Conservation (phyloP, 2,113 vertebrate species). For the Nothobranchius furzeri region DNA sequence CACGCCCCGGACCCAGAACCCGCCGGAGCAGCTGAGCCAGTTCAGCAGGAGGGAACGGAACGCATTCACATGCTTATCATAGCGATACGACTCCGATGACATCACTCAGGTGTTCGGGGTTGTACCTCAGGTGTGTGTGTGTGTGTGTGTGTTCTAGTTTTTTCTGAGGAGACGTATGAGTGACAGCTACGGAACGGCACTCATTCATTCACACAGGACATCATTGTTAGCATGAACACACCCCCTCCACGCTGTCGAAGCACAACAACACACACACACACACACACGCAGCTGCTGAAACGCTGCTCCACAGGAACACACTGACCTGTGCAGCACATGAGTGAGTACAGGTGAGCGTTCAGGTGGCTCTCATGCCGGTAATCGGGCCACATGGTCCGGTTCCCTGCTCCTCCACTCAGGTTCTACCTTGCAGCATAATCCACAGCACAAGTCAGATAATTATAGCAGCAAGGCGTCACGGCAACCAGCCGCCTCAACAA, state of each 20-base stretch:
- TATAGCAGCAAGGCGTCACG: constrained; percentile 23
- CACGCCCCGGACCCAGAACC: constrained; percentile 53
- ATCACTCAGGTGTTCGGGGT: neutral
- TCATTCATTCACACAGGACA: constrained; percentile 38
- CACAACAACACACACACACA: constrained; percentile 20
- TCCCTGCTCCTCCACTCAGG: constrained; percentile 9
- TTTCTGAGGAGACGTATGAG: constrained; percentile 5
- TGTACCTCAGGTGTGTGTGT: neutral
- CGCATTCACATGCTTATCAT: neutral
- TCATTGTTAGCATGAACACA: constrained; percentile 55
- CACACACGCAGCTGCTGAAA: constrained; percentile 5
- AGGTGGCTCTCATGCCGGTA: constrained; percentile 81
- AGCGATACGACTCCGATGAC: neutral
- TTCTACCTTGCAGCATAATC: constrained; percentile 37
- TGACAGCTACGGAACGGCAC: constrained; percentile 55
- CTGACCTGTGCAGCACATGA: constrained; percentile 97
- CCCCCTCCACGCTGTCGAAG: constrained; percentile 14
- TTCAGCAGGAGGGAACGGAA: constrained; percentile 13
- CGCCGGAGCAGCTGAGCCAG: constrained; percentile 29
- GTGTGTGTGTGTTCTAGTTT: too few relatives aligned
- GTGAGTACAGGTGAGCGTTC: constrained; percentile 87
- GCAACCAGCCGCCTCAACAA: constrained; percentile 12
- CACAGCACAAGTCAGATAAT: constrained; percentile 31
- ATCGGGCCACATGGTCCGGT: constrained; percentile 75
- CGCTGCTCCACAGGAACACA: constrained; percentile 28